Evolutionary conservation across 2,797 vertebrate genomes (phyloP), one percentile per base, ranked within the genome.

Genomic region (Vultur gryphus): DNA sequence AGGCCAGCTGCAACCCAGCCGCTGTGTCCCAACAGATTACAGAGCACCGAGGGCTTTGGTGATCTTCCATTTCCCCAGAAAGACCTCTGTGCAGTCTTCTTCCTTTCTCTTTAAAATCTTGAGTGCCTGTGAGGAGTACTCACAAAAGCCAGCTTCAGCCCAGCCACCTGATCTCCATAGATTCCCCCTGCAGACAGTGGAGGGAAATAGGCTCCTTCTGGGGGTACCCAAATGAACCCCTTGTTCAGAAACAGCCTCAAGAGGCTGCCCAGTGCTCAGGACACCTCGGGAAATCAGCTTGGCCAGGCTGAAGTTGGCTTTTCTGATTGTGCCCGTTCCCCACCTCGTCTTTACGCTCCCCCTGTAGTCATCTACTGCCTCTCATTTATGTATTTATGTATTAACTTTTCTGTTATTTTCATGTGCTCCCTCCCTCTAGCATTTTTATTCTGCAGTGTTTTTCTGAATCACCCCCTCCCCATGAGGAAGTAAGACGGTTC

Each of bases 11-110:
- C 52, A 67, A 7, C 8, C 7, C 59, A 82, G n/a, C 39, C 6
- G 5, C 37, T n/a, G 39, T 33, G 28, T 29, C 35, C 33, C 35
- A 59, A 20, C 23, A 28, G 17, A 8, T n/a, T 16, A 31, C 41
- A 39, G 46, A 67, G 31, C 41, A 54, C 29, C 0, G 0, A 29
- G 20, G 26, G 14, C 23, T 79, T 44, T 35, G 29, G 13, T 24
- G 11, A 16, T 28, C 37, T 78, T 65, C 51, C 11, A 7, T 52
- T 49, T 69, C 41, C 33, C 12, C 35, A 7, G 37, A 52, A 65
- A 59, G 29, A 49, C 4, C 2, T 3, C 73, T 72, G 8, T 35
- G 44, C 12, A 7, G 11, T 26, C 20, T 41, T 90, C 33, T 41
- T 12, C 46, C 37, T 55, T 84, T 44, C 52, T 73, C 26, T 76